Evolutionary conservation across 2,888 invertebrate species (phyloP), one percentile per base, ranked within the genome.

Genomic region (Limnephilus lunatus): DNA sequence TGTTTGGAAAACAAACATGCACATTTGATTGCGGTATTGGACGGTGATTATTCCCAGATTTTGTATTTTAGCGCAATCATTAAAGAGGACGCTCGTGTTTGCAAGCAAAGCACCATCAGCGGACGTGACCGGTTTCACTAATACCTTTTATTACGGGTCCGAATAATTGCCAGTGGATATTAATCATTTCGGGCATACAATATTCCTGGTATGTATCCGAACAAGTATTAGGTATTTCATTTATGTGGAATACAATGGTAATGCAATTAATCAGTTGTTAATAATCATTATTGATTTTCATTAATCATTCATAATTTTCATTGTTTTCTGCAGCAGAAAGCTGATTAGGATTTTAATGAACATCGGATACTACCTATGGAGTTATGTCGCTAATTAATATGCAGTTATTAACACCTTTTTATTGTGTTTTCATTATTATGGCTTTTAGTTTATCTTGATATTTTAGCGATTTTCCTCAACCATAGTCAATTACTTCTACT

Each of bases 31-130:
- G 89, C 82, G 39, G 48, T 31, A 48, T 90, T 48, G 44, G 89
- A 11, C n/a, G 15, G 81, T 81, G 32, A 90, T 90, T 90, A 81
- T 90, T 90, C 35, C 39, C 81, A 44, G 89, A 90, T 90, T 90
- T 90, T 90, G 81, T 81, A 90, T 90, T 90, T 90, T 81, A 90
- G 31, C 89, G 89, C 89, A 31, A 81, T 89, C 44, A 81, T 25
- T 83, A 83, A 35, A 83, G 83, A 83, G 7, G 19, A 4, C 19
- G 53, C 19, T 68, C 53, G 53, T 68, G 53, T 68, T 68, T 87
- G 87, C 31, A 87, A 87, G 68, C 87, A 87, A 87, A 87, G 31
- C 87, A n/a, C 68, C 68, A 68, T 87, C 53, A 48, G 31, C 53
- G 44, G 30, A 87, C 87, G 87, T 87, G 87, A 87, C 48, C 53